Percentiles rank a stretch among this genome's conserved stretches.
Evolutionary conservation across 2,797 vertebrate genomes (phyloP).

Genomic region (Poeciliopsis gracilis): DNA sequence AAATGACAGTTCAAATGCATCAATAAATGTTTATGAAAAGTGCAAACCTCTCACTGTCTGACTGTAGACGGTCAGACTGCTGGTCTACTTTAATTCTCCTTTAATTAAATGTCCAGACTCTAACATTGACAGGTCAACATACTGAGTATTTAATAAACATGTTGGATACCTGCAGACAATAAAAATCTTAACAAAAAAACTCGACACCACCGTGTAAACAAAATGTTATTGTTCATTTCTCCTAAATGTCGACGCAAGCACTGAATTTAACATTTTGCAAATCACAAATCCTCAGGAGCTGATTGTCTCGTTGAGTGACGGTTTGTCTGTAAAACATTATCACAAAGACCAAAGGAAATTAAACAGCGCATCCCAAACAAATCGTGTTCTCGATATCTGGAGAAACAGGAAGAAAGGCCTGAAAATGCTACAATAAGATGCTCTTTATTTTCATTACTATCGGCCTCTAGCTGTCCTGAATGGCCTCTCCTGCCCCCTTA

Average conservation of each 20-base stretch:
- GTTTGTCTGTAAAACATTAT: constrained; percentile 16
- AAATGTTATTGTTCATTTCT: constrained; percentile 53
- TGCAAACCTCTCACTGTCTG: background rate
- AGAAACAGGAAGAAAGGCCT: constrained; percentile 14
- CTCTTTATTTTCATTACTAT: background rate
- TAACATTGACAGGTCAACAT: background rate
- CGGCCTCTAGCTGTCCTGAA: constrained; percentile 85
- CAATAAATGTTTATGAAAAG: background rate
- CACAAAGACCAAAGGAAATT: constrained; percentile 20
- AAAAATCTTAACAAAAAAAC: constrained; percentile 5
- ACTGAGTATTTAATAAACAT: background rate
- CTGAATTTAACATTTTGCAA: constrained; percentile 26
- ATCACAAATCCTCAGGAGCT: constrained; percentile 23
- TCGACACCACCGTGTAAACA: constrained; percentile 65
- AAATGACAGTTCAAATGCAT: background rate
- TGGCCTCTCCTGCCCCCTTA: constrained; percentile 85
- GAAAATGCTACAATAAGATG: constrained; percentile 10
- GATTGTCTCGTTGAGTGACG: constrained; percentile 19
- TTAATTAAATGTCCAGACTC: background rate
- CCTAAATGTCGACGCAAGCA: constrained; percentile 74
- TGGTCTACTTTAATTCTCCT: constrained; percentile 7
- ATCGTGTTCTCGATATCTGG: background rate
- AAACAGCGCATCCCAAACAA: constrained; percentile 19
- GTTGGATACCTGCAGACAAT: background rate
- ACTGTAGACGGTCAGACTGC: background rate